These are phyloP conservation scores for Eubasilissa splendida DNA, from an alignment of 2,888 invertebrate species.

Conservation along the genomic window DNA sequence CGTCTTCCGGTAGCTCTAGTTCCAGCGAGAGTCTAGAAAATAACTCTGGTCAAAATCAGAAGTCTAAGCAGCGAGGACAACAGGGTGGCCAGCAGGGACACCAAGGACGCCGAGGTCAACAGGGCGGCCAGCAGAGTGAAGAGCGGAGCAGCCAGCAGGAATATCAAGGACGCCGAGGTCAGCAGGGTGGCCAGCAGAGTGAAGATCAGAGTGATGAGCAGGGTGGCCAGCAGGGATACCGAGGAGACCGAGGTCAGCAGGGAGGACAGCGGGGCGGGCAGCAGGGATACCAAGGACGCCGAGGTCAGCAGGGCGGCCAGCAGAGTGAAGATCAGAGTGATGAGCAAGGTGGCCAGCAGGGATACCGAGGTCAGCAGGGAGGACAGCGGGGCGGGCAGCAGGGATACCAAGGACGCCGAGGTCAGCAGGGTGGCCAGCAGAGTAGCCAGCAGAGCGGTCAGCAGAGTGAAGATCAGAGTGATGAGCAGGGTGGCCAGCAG, in stretches of 20 bases:
- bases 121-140: not conserved
- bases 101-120: not conserved
- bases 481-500: too few relatives aligned
- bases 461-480: too few relatives aligned
- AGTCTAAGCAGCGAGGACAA: slow-evolving; percentile 18
- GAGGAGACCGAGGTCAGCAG: not conserved
- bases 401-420: slow-evolving; percentile 11
- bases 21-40: slow-evolving; percentile 40
- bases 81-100: slow-evolving; percentile 14
- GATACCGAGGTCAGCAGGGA: not conserved
- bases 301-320: not conserved
- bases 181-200: not conserved
- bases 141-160: not conserved
- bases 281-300: not conserved
- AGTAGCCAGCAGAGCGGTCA: not conserved
- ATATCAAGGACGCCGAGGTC: too few relatives aligned
- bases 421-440: not conserved
- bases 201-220: slow-evolving; percentile 4
- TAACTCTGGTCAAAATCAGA: not conserved
- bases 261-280: slow-evolving; percentile 16
- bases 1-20: slow-evolving; percentile 42
- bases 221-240: too few relatives aligned
- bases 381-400: not conserved
- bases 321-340: not conserved
- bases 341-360: not conserved